These are phyloP conservation scores for Drosophila funebris DNA, from an alignment of 1,140 invertebrate species.

Conservation along the genomic window DNA sequence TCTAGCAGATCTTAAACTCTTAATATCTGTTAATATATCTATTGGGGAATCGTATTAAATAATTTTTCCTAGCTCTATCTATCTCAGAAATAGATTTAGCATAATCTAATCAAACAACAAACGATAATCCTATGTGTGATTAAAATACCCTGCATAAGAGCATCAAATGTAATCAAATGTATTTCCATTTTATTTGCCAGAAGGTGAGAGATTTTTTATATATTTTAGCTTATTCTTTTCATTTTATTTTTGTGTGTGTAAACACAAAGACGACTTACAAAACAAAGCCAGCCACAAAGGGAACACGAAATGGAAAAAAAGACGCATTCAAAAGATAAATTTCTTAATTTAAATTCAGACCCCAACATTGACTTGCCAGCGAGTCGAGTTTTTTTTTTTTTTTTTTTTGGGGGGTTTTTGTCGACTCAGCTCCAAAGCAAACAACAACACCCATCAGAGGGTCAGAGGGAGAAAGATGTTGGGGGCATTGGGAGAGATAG, in stretches of 20 bases:
- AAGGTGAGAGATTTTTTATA: constrained; percentile 67
- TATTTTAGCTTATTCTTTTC: constrained; percentile 23
- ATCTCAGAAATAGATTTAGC: too few species aligned
- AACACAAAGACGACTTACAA: constrained; percentile 53
- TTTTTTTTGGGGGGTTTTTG: constrained; percentile 32
- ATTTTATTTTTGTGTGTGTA: constrained; percentile 14
- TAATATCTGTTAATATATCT: too few species aligned
- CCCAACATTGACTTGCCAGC: constrained; percentile 45
- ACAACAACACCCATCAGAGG: not conserved
- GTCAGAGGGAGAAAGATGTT: not conserved
- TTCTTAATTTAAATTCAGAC: constrained; percentile 82
- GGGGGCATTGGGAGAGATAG: not conserved
- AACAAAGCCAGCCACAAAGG: constrained; percentile 48
- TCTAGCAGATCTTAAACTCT: not conserved
- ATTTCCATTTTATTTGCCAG: constrained; percentile 64
- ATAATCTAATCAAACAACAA: not conserved
- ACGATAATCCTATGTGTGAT: not conserved
- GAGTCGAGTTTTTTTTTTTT: constrained; percentile 42
- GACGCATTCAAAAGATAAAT: constrained; percentile 76
- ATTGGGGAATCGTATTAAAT: too few species aligned
- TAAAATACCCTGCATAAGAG: not conserved
- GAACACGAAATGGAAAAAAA: constrained; percentile 39
- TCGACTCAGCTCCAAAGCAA: constrained; percentile 22
- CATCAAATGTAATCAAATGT: constrained; percentile 46
- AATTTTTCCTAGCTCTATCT: too few species aligned